phyloP scores from a whole-genome alignment of 2,797 vertebrate genomes.

The Adrianichthys oophorus region DNA sequence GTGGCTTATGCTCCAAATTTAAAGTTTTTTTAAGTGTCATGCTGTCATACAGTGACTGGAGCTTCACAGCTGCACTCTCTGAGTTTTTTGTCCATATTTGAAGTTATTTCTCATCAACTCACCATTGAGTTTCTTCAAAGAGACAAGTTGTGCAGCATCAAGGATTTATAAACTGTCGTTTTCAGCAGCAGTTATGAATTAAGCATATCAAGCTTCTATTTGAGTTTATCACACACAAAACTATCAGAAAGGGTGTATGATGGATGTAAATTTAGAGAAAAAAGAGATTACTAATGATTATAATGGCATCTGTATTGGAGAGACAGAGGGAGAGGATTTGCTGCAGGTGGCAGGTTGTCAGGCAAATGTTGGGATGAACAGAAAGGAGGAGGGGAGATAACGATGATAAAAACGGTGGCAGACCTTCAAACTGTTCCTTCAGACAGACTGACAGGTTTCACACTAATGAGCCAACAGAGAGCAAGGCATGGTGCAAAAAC shows the following conservation, averaged over 20 bases:
- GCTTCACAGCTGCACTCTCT: neutral
- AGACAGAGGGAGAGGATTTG: constrained; percentile 1
- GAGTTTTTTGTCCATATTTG: neutral
- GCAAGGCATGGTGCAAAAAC: neutral
- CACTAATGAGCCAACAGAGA: constrained; percentile 26
- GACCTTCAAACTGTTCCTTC: constrained; percentile 36
- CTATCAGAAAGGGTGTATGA: no score
- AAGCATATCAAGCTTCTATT: no score
- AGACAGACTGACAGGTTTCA: constrained; percentile 18
- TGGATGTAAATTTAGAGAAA: neutral
- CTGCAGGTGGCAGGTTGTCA: constrained; percentile 28
- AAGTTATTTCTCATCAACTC: neutral
- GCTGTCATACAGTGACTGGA: neutral
- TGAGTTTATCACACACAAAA: no score
- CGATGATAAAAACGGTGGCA: constrained; percentile 31
- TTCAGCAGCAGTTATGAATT: no score
- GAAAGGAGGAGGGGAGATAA: constrained; percentile 18
- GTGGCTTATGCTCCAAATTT: no score
- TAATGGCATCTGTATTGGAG: constrained; percentile 1
- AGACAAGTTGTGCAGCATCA: no score
- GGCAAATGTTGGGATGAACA: constrained; percentile 14
- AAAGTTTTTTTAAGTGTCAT: neutral
- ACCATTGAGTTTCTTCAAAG: no score
- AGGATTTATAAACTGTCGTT: no score
- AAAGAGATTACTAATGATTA: neutral